Percentiles rank a stretch among this genome's conserved stretches.
Conservation (phyloP, 2,797 vertebrate genomes). For the Sebastes goodei region DNA sequence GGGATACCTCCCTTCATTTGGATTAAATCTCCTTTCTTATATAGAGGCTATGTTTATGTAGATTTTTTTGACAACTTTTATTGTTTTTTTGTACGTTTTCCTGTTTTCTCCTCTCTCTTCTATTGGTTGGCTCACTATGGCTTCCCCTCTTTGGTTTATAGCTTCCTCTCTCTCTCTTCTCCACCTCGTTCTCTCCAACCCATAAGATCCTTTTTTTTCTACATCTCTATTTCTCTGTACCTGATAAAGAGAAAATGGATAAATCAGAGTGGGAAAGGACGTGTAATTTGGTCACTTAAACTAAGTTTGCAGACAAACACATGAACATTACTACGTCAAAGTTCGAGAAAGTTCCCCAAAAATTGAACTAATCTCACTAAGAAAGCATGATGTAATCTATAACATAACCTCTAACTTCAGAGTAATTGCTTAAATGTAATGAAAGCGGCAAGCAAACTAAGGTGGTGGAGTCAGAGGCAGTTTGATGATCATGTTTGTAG, state of each 20-base stretch:
- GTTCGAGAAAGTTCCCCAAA: too few relatives aligned
- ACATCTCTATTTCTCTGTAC: too few relatives aligned
- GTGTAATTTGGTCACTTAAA: too few relatives aligned
- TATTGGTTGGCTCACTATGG: conserved; percentile 58
- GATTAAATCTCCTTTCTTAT: conserved; percentile 70
- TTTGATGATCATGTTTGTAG: not conserved
- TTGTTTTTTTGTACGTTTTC: conserved; percentile 68
- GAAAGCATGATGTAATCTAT: not conserved
- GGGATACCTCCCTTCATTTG: conserved; percentile 65
- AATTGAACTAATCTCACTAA: not conserved
- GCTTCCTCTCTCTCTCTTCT: too few relatives aligned
- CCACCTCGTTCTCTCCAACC: too few relatives aligned
- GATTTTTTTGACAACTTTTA: conserved; percentile 66
- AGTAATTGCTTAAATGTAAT: not conserved
- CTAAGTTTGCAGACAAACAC: too few relatives aligned
- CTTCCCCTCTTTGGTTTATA: too few relatives aligned
- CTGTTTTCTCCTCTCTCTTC: conserved; percentile 72
- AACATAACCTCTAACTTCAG: not conserved
- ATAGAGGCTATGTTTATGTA: conserved; percentile 71
- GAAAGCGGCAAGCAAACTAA: not conserved
- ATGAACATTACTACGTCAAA: too few relatives aligned
- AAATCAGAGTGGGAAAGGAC: too few relatives aligned
- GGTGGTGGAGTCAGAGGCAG: not conserved
- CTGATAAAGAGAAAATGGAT: too few relatives aligned
- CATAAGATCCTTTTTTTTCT: too few relatives aligned